Evolutionary conservation across 2,888 invertebrate species (phyloP).

Genomic region (Pinctada fucata): DNA sequence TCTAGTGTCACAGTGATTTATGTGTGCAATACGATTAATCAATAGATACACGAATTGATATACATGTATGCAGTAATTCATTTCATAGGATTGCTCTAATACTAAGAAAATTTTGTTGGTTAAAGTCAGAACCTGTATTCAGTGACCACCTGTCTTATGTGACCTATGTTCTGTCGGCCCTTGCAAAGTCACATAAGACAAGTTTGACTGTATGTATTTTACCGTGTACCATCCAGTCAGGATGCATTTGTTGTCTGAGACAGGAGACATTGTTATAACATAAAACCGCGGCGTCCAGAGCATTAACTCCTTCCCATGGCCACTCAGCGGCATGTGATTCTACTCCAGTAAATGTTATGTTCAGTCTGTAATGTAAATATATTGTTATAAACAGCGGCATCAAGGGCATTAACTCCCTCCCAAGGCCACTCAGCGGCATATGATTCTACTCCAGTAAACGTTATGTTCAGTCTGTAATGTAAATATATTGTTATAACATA

Average conservation of each 20-base stretch:
- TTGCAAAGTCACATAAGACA: too few species aligned
- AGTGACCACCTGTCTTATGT: too few species aligned
- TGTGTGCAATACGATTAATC: too few species aligned
- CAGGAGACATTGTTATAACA: conserved; percentile 74
- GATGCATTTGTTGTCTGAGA: conserved; percentile 75
- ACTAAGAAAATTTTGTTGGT: too few species aligned
- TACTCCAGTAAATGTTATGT: conserved; percentile 55
- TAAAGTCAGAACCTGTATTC: too few species aligned
- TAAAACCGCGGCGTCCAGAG: conserved; percentile 75
- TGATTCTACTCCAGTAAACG: conserved; percentile 56
- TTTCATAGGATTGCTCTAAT: too few species aligned
- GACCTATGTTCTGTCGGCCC: too few species aligned
- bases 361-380: conserved; percentile 43
- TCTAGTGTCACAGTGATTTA: too few species aligned
- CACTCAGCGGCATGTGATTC: conserved; percentile 63
- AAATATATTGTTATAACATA: conserved; percentile 71
- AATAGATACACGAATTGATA: too few species aligned
- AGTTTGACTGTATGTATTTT: conserved; percentile 6
- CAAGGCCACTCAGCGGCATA: conserved; percentile 69
- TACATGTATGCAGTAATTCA: too few species aligned
- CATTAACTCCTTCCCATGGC: conserved; percentile 75
- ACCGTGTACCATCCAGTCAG: conserved; percentile 76
- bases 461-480: conserved; percentile 51
- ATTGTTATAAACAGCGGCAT: conserved; percentile 68
- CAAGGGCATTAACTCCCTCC: conserved; percentile 76